A percentile compares a stretch with the other conserved stretches of the same genome.
These are phyloP conservation scores for Lepus americanus DNA, from an alignment of 2,113 vertebrate genomes.

Conservation along the genomic window DNA sequence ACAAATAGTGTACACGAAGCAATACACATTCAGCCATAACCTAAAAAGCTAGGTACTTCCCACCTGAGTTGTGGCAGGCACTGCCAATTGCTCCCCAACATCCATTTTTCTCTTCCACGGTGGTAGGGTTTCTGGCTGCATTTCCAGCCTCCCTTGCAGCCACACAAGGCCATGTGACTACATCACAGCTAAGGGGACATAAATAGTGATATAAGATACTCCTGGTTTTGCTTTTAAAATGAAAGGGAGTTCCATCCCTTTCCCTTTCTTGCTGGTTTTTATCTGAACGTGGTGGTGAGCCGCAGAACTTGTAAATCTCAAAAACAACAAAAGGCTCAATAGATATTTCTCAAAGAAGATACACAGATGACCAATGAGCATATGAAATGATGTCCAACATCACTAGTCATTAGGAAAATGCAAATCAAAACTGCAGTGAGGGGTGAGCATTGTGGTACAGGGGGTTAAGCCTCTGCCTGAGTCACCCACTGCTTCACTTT, in stretches of 20 bases:
- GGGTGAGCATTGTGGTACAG: no score
- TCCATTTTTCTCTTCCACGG: background rate
- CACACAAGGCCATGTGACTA: background rate
- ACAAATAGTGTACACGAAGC: background rate
- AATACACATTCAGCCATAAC: background rate
- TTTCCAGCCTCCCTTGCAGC: background rate
- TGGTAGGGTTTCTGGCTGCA: background rate
- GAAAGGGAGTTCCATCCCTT: background rate
- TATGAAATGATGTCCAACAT: background rate
- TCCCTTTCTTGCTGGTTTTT: background rate
- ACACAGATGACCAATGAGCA: background rate
- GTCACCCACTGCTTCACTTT: no score
- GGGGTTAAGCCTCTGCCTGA: no score
- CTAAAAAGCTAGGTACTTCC: background rate
- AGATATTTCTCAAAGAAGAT: background rate
- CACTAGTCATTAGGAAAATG: background rate
- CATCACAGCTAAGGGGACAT: background rate
- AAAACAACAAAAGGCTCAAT: background rate
- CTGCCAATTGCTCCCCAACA: background rate
- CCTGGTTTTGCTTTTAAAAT: background rate
- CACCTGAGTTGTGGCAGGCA: background rate
- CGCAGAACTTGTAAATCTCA: background rate
- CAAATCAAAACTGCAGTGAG: background rate
- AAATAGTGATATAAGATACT: background rate
- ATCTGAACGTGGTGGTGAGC: background rate